Percentiles rank a stretch among this genome's conserved stretches.
Conservation (phyloP, 2,113 vertebrate genomes). For the Macaca mulatta region DNA sequence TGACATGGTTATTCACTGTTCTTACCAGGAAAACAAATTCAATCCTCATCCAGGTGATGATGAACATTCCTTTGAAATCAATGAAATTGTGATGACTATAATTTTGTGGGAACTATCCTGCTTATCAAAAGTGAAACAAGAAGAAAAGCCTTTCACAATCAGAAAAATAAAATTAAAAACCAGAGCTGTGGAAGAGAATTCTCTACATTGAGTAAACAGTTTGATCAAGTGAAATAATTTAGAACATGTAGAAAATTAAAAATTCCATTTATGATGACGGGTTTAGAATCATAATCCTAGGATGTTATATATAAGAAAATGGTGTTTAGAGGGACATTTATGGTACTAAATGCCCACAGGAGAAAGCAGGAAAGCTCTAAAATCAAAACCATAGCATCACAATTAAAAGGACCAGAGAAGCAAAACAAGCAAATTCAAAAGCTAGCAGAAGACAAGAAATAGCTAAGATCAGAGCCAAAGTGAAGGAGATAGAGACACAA, state of each 20-base stretch:
- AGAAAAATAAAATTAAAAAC: neutral
- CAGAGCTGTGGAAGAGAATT: neutral
- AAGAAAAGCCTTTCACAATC: neutral
- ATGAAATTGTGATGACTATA: neutral
- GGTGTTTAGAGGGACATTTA: no score
- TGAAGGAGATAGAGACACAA: no score
- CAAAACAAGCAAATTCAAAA: no score
- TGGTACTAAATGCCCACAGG: no score
- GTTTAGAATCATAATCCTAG: neutral
- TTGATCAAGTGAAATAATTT: neutral
- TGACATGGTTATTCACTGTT: neutral
- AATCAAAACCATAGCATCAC: no score
- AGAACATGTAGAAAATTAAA: neutral
- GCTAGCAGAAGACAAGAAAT: no score
- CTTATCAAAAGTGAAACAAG: conserved; percentile 21
- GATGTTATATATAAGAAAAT: neutral
- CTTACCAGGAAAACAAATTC: conserved; percentile 8
- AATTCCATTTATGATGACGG: neutral
- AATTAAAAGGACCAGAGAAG: no score
- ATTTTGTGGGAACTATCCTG: conserved; percentile 9
- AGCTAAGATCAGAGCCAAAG: no score
- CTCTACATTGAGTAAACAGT: neutral
- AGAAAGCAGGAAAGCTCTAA: no score
- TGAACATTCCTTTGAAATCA: conserved; percentile 26
- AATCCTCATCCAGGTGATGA: neutral